Evolutionary conservation across 2,888 invertebrate species (phyloP), one percentile per base, ranked within the genome.

Genomic region (Ichneumon xanthorius): DNA sequence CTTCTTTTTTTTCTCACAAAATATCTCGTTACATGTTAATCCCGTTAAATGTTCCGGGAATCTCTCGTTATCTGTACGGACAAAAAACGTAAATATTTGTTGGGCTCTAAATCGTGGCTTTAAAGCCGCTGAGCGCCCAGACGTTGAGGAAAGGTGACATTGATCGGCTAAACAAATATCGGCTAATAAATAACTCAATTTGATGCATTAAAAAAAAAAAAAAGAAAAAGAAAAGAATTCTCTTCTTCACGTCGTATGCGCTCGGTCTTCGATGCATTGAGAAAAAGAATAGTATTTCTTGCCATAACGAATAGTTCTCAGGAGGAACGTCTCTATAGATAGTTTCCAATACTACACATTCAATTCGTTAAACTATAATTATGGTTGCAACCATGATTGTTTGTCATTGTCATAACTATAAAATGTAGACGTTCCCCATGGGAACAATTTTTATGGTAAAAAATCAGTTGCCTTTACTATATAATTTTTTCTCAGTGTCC

Each of bases 51-150:
- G 6, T 30, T 63, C 33, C 48, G 33, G 0, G 22, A 37, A 16
- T 63, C 16, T 1, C 30, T 26, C 61, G 63, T 80, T 53, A 71
- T 63, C 79, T 53, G 71, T 72, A n/a, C 63, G 79, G 11, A 79
- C 63, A 63, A 71, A 72, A 22, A 5, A 30, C 5, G 11, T 65
- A 53, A 80, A 80, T 80, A 80, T 80, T 80, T 80, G 79, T 65
- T 19, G 50, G 30, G 61, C 79, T 70, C 48, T 45, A 79, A 79
- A 79, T 70, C 19, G 22, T 37, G 61, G 33, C 63, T 16, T 48
- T 40, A 53, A 72, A 48, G 58, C 55, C 40, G 22, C 26, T 7
- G 22, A 37, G 55, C 22, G 55, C 16, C 22, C 50, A 72, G 22
- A 72, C 50, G n/a, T 26, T 26, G 30, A 33, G 40, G 7, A 37